These are phyloP conservation scores for Sarcophaga rosellei DNA, from an alignment of 2,888 invertebrate genomes.

Conservation along the genomic window DNA sequence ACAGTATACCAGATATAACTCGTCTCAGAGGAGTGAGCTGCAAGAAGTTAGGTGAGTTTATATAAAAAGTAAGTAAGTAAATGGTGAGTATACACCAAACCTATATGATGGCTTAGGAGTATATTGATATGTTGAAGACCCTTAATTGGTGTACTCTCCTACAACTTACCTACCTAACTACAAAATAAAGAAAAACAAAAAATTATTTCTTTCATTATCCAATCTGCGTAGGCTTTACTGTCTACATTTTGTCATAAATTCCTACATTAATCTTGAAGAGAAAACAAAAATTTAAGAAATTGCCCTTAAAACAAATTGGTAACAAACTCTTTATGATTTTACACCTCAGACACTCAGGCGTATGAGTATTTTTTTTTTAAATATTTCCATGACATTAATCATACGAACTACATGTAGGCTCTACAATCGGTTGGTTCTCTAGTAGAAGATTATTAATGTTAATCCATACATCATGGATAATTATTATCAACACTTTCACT, in stretches of 20 bases:
- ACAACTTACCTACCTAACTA: too few species aligned
- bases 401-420: neutral
- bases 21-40: too few species aligned
- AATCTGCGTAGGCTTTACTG: neutral
- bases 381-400: slow-evolving; percentile 14
- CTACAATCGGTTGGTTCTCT: neutral
- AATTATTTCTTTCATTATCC: neutral
- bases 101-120: too few species aligned
- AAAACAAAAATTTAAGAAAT: neutral
- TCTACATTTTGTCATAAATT: neutral
- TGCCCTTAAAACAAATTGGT: neutral
- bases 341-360: slow-evolving; percentile 3
- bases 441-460: slow-evolving; percentile 11
- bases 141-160: too few species aligned
- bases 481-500: slow-evolving; percentile 12
- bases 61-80: too few species aligned
- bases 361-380: slow-evolving; percentile 10
- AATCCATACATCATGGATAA: slow-evolving; percentile 10
- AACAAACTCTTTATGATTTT: neutral
- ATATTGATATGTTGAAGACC: too few species aligned
- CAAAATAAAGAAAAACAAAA: neutral
- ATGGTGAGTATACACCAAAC: too few species aligned
- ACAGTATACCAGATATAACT: too few species aligned
- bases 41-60: too few species aligned
- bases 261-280: neutral